Conservation (phyloP, 2,113 vertebrate species). For the Gila orcuttii region DNA sequence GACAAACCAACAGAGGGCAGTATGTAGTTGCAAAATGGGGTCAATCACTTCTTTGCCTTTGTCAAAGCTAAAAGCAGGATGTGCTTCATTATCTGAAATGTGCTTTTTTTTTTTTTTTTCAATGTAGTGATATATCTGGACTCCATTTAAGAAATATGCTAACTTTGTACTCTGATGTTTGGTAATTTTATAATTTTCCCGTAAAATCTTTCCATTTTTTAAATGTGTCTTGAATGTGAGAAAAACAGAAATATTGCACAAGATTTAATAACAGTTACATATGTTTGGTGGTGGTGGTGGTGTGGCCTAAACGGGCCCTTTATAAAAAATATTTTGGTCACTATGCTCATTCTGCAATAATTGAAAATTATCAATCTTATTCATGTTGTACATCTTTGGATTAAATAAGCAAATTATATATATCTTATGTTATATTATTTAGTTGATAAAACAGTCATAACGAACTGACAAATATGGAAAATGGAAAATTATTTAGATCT, state of each 20-base stretch:
- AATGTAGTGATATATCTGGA: slow-evolving; percentile 44
- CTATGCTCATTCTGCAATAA: not conserved
- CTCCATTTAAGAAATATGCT: slow-evolving; percentile 45
- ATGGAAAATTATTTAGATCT: not conserved
- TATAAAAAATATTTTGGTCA: not conserved
- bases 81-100: slow-evolving; percentile 55
- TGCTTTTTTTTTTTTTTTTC: not conserved
- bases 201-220: slow-evolving; percentile 26
- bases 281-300: not conserved
- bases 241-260: slow-evolving; percentile 25
- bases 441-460: not conserved
- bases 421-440: not conserved
- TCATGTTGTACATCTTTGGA: not conserved
- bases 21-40: slow-evolving; percentile 48
- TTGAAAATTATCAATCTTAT: slow-evolving; percentile 33
- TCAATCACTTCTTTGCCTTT: slow-evolving; percentile 33
- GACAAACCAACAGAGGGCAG: slow-evolving; percentile 61
- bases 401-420: not conserved
- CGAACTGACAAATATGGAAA: not conserved
- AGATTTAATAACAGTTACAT: slow-evolving; percentile 33
- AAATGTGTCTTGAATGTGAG: slow-evolving; percentile 41
- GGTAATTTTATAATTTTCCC: slow-evolving; percentile 14
- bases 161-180: slow-evolving; percentile 12
- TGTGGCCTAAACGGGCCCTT: not conserved
- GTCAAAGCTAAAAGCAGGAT: slow-evolving; percentile 48